These are phyloP conservation scores for Prosapia bicincta DNA, from an alignment of 2,888 invertebrate species.

Conservation along the genomic window DNA sequence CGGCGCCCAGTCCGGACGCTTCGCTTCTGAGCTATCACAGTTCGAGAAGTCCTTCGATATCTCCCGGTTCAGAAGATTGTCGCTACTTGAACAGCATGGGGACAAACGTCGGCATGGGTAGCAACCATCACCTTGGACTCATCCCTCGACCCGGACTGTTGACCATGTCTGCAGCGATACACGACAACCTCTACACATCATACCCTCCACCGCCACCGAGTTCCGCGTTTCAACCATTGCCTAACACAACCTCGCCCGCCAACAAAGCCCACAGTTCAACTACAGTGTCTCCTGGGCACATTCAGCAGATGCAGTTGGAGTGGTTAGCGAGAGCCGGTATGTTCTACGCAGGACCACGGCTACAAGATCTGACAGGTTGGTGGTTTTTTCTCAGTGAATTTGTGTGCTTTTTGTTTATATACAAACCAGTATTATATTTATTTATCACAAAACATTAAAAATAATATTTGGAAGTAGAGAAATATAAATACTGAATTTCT, in stretches of 20 bases:
- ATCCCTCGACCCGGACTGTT: conserved; percentile 37
- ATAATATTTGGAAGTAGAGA: background rate
- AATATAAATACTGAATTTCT: too few relatives aligned
- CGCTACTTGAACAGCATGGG: conserved; percentile 9
- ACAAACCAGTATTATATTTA: too few relatives aligned
- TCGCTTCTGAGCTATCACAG: conserved; percentile 24
- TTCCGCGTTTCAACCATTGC: conserved; percentile 34
- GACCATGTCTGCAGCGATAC: conserved; percentile 40
- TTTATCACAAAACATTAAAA: too few relatives aligned
- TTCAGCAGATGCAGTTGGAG: conserved; percentile 80
- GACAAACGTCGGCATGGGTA: conserved; percentile 5
- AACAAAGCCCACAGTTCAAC: conserved; percentile 38
- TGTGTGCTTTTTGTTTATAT: too few relatives aligned
- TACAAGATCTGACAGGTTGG: conserved; percentile 76
- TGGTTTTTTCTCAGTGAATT: background rate
- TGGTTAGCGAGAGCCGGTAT: conserved; percentile 90
- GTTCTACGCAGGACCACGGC: conserved; percentile 72
- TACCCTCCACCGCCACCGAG: conserved; percentile 45
- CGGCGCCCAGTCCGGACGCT: conserved; percentile 12
- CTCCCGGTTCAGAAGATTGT: conserved; percentile 77
- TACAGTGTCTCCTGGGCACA: conserved; percentile 49
- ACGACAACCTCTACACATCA: conserved; percentile 7
- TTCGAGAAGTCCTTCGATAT: conserved; percentile 66
- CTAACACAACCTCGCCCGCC: conserved; percentile 20
- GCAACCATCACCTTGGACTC: conserved; percentile 33